Percentiles rank a stretch among this genome's conserved stretches.
These are phyloP conservation scores for Thysanoteuthis rhombus DNA, from an alignment of 2,888 invertebrate genomes.

Conservation along the genomic window DNA sequence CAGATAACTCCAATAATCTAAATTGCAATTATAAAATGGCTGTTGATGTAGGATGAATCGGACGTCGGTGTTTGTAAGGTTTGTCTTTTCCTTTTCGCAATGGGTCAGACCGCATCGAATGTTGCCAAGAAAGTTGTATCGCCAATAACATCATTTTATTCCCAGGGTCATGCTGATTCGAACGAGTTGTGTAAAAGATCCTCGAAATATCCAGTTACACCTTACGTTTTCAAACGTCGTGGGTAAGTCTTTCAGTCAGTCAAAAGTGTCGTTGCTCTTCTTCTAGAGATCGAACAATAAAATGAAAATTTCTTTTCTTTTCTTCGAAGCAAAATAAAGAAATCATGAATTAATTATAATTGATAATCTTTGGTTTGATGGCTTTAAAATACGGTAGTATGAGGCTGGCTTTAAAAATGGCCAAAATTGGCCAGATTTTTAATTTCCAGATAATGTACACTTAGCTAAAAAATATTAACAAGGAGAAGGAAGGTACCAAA, in stretches of 20 bases:
- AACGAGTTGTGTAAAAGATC: conserved; percentile 33
- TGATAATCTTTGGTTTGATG: too few relatives aligned
- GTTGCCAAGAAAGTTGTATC: conserved; percentile 49
- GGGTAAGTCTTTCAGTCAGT: conserved; percentile 49
- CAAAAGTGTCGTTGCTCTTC: neutral
- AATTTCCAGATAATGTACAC: too few relatives aligned
- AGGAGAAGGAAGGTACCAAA: too few relatives aligned
- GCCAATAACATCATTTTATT: conserved; percentile 49
- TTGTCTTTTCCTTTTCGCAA: too few relatives aligned
- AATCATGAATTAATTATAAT: too few relatives aligned
- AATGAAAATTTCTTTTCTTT: neutral
- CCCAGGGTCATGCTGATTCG: neutral
- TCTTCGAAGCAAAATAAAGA: neutral
- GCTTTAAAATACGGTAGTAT: too few relatives aligned
- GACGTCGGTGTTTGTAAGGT: neutral
- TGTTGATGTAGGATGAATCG: conserved; percentile 16
- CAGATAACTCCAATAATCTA: neutral
- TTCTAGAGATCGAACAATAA: neutral
- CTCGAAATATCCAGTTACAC: conserved; percentile 50
- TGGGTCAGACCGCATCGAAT: conserved; percentile 57
- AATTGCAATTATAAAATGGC: conserved; percentile 15
- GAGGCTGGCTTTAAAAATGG: too few relatives aligned
- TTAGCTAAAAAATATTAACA: too few relatives aligned
- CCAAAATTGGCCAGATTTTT: too few relatives aligned
- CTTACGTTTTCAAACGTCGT: conserved; percentile 61